Conservation (phyloP, 2,113 vertebrate genomes). For the Climacteris rufus region DNA sequence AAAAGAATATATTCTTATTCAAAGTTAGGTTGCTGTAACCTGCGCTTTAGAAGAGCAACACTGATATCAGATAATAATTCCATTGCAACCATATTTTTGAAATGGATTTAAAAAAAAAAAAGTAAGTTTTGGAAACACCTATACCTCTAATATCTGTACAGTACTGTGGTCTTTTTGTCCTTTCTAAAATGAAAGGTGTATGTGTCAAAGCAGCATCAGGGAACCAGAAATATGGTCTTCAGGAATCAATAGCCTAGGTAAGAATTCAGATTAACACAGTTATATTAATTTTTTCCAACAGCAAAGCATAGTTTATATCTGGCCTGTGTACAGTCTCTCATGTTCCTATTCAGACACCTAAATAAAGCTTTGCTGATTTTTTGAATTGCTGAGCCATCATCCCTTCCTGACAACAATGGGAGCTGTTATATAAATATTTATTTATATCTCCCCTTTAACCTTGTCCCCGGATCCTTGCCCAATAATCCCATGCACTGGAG, state of each 20-base stretch:
- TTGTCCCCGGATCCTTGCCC: not conserved
- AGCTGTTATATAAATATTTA: conserved; percentile 25
- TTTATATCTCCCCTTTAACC: conserved; percentile 25
- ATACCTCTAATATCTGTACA: not conserved
- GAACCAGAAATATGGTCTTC: not conserved
- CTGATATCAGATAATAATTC: not conserved
- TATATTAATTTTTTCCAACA: not conserved
- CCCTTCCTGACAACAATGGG: not conserved
- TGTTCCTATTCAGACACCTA: not conserved
- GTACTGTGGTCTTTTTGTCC: not conserved
- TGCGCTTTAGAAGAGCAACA: not conserved
- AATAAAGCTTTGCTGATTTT: conserved; percentile 16
- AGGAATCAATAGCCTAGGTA: not conserved
- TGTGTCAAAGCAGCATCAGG: not conserved
- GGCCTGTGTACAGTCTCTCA: not conserved
- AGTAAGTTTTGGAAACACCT: not conserved
- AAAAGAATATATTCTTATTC: not conserved
- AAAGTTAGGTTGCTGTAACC: not conserved
- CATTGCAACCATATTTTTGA: not conserved
- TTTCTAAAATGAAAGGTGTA: not conserved
- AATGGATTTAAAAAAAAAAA: not conserved
- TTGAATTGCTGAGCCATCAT: not conserved
- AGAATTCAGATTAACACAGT: not conserved
- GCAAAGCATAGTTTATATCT: not conserved
- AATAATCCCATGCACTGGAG: not conserved